Base-by-base conservation (phyloP, 2,888 invertebrate species). In the Aelia acuminata region DNA sequence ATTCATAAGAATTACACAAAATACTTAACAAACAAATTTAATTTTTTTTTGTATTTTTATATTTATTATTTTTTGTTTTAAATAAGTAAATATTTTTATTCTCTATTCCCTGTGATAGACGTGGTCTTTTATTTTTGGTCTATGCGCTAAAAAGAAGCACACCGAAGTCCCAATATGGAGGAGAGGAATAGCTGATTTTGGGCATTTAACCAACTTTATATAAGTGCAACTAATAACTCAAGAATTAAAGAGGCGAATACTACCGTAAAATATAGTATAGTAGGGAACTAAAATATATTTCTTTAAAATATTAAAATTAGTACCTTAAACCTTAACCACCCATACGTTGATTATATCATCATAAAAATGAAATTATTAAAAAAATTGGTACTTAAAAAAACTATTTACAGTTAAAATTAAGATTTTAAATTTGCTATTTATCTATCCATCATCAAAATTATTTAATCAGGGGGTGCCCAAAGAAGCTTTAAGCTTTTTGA, bases 31-130 rank as follows among this genome's bases (percentile, higher is more conserved):
- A 75, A 75, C 39, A 75, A 75, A 75, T 75, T 75, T 39, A 75
- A 75, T 39, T 75, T 75, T 18, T 70, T 35, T 63, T 63, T 63
- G 3, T 8, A 31, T 75, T 35, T 75, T 35, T 75, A 35, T 35
- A 35, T 35, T 35, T 35, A 22, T 20, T 5, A 31, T 39, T 35
- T 75, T 75, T 75, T 5, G 35, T 75, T 75, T 75, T 75, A 75
- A 75, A 75, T 75, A 35, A 35, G 35, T 75, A 75, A 39, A 39
- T 75, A 18, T 75, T 35, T 75, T 20, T 35, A 75, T 75, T 75
- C 35, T 75, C 39, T 75, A 75, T 75, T 75, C 75, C 75, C 75
- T 75, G 75, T 75, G 75, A 75, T 39, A 75, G 75, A 75, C 39
- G 39, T 75, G 75, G 75, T 75, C 75, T 35, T 75, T 75, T 8